These are phyloP conservation scores for Emmelina monodactyla DNA, from an alignment of 2,888 invertebrate species.

Conservation along the genomic window DNA sequence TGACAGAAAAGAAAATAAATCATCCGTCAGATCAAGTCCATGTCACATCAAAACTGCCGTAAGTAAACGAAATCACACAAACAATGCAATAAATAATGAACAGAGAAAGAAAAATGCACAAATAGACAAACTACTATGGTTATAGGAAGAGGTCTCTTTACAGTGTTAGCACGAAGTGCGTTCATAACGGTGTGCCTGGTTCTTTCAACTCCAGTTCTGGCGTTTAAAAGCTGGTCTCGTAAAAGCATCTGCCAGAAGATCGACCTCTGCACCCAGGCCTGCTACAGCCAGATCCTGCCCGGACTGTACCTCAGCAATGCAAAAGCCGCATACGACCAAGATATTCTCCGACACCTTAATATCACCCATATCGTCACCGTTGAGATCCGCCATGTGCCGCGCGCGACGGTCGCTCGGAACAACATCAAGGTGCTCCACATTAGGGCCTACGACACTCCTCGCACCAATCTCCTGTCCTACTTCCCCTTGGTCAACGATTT, in stretches of 20 bases:
- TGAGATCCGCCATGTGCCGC: conserved; percentile 45
- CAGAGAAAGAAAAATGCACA: no score
- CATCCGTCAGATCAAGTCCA: no score
- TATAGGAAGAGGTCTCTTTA: no score
- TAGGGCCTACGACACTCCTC: conserved; percentile 53
- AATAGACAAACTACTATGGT: no score
- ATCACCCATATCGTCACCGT: conserved; percentile 59
- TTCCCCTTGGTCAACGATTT: conserved; percentile 58
- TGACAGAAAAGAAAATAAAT: no score
- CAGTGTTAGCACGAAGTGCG: no score
- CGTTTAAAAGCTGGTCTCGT: conserved; percentile 44
- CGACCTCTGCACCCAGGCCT: conserved; percentile 50
- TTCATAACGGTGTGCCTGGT: conserved; percentile 41
- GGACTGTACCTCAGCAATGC: conserved; percentile 57
- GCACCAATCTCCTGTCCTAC: conserved; percentile 50
- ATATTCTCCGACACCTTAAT: conserved; percentile 40
- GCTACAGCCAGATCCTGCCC: conserved; percentile 43
- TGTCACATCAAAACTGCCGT: no score
- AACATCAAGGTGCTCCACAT: conserved; percentile 51
- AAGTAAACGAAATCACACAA: no score
- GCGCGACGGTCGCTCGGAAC: conserved; percentile 35
- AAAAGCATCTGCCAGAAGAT: conserved; percentile 40
- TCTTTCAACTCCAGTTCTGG: conserved; percentile 40
- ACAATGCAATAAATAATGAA: no score
- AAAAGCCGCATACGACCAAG: conserved; percentile 38